Evolutionary conservation across 2,888 invertebrate species (phyloP).

Genomic region (Protophormia terraenovae): DNA sequence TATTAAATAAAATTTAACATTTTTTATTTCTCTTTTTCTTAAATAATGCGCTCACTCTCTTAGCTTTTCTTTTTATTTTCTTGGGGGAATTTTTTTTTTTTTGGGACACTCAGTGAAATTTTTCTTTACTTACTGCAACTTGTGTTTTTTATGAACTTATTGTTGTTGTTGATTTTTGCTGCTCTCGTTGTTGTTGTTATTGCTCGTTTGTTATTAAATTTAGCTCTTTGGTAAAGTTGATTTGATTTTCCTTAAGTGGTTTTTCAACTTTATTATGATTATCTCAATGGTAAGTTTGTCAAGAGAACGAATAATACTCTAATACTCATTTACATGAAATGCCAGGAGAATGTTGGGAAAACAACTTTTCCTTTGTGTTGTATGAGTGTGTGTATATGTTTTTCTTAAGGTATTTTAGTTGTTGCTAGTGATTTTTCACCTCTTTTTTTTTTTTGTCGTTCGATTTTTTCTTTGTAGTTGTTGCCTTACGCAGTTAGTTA

Average conservation of each 20-base stretch:
- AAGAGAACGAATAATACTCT: neutral
- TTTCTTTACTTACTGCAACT: conserved; percentile 55
- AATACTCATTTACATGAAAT: neutral
- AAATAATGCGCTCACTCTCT: neutral
- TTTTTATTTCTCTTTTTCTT: neutral
- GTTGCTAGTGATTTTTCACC: neutral
- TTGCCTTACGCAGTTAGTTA: conserved; percentile 20
- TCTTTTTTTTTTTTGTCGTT: neutral
- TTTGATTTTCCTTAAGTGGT: conserved; percentile 58
- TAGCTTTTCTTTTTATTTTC: neutral
- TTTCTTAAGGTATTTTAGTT: conserved; percentile 25
- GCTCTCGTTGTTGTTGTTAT: neutral
- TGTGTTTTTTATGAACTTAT: neutral
- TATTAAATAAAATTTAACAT: neutral
- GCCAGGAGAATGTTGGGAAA: conserved; percentile 6
- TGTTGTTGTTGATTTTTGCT: neutral
- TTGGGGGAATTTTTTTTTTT: neutral
- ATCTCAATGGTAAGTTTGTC: conserved; percentile 46
- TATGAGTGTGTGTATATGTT: neutral
- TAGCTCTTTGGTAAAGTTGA: conserved; percentile 22
- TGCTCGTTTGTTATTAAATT: neutral
- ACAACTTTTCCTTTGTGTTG: conserved; percentile 51
- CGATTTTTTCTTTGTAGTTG: conserved; percentile 26
- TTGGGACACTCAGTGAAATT: neutral
- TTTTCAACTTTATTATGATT: conserved; percentile 66